phyloP scores from a whole-genome alignment of 2,888 invertebrate genomes.

The Hypena proboscidalis region DNA sequence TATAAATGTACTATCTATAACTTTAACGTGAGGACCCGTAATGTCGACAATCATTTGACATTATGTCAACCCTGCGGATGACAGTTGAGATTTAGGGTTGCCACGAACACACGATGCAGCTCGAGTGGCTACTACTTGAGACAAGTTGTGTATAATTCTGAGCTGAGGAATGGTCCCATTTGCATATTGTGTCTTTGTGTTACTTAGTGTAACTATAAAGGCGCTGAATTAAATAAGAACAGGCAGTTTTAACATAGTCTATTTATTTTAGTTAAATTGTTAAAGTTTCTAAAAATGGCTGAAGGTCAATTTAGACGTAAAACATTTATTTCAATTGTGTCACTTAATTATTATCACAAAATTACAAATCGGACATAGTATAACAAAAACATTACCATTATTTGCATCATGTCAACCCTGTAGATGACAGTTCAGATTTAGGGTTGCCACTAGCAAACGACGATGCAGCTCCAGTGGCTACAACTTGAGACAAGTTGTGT shows the following conservation, averaged over 20 bases:
- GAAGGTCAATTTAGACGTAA: too few species aligned
- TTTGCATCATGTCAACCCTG: constrained; percentile 3
- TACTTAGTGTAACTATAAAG: constrained; percentile 1
- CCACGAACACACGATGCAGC: constrained; percentile 32
- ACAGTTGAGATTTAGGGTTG: constrained; percentile 21
- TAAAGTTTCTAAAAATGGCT: too few species aligned
- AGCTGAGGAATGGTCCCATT: constrained; percentile 21
- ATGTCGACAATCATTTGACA: constrained; percentile 5
- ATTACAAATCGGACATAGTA: too few species aligned
- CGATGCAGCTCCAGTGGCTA: constrained; percentile 29
- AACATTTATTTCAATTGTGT: too few species aligned
- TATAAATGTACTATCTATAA: too few species aligned
- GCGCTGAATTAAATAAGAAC: neutral
- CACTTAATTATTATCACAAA: too few species aligned
- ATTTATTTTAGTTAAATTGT: too few species aligned
- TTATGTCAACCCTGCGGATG: constrained; percentile 1
- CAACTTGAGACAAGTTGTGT: constrained; percentile 20
- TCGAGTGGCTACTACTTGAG: constrained; percentile 33
- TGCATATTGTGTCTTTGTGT: constrained; percentile 36
- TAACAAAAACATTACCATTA: too few species aligned
- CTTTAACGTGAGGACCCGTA: too few species aligned
- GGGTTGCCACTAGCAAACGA: constrained; percentile 34
- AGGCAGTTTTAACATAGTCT: too few species aligned
- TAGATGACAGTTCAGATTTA: constrained; percentile 12
- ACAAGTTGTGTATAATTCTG: constrained; percentile 13